Evolutionary conservation across 2,888 invertebrate species (phyloP).

Genomic region (Brachynemurus nebulosus): DNA sequence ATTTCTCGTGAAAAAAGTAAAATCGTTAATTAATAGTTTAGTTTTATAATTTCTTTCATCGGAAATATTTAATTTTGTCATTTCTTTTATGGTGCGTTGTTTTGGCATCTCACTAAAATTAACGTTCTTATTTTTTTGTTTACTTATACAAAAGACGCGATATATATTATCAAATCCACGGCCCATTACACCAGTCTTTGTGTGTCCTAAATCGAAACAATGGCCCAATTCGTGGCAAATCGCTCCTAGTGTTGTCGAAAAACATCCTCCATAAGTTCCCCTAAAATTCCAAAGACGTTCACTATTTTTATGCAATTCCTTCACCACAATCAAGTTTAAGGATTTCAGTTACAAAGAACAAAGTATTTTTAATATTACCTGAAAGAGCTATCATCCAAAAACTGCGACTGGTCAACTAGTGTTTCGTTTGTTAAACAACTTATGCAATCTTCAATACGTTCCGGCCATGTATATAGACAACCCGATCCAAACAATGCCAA

Average conservation of each 20-base stretch:
- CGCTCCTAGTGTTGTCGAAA: slow-evolving; percentile 80
- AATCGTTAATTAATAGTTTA: slow-evolving; percentile 36
- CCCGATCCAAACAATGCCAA: slow-evolving; percentile 83
- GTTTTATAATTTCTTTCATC: slow-evolving; percentile 18
- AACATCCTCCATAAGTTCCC: slow-evolving; percentile 74
- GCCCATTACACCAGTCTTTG: slow-evolving; percentile 84
- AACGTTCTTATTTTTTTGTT: slow-evolving; percentile 8
- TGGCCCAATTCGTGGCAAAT: slow-evolving; percentile 90
- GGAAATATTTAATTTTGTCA: slow-evolving; percentile 6
- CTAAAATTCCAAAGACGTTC: too few species aligned
- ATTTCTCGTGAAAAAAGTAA: slow-evolving; percentile 46
- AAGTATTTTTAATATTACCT: too few species aligned
- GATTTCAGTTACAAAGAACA: too few species aligned
- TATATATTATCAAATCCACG: slow-evolving; percentile 76
- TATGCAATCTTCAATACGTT: slow-evolving; percentile 49
- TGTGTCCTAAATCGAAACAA: slow-evolving; percentile 87
- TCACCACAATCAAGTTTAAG: neutral
- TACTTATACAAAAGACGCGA: slow-evolving; percentile 50
- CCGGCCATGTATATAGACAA: slow-evolving; percentile 84
- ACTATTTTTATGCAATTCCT: too few species aligned
- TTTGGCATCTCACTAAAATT: slow-evolving; percentile 8
- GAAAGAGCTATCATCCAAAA: slow-evolving; percentile 88
- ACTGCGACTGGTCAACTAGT: slow-evolving; percentile 51
- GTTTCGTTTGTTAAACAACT: slow-evolving; percentile 41
- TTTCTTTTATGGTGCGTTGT: too few species aligned